These are phyloP conservation scores for Agonum fuliginosum DNA, from an alignment of 2,888 invertebrate genomes.

Conservation along the genomic window DNA sequence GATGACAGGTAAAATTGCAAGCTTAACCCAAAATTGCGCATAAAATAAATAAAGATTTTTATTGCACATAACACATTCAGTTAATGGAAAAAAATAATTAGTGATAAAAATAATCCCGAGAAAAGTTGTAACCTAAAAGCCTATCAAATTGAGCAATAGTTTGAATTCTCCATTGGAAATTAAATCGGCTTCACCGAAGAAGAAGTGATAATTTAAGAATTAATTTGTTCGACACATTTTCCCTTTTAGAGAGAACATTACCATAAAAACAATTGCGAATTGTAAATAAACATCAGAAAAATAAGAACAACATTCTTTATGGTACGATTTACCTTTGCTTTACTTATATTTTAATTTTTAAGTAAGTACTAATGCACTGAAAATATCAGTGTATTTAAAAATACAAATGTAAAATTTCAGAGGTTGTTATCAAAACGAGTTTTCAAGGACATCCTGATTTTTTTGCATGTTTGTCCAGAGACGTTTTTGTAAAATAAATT, in stretches of 20 bases:
- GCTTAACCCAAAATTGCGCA: slow-evolving; percentile 15
- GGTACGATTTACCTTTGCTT: too few relatives aligned
- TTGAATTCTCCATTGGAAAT: not conserved
- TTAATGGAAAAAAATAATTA: slow-evolving; percentile 35
- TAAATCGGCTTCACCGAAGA: not conserved
- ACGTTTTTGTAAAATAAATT: slow-evolving; percentile 38
- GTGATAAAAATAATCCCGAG: slow-evolving; percentile 30
- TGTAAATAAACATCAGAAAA: not conserved
- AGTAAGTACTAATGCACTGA: too few relatives aligned
- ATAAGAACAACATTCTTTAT: too few relatives aligned
- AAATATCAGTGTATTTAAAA: not conserved
- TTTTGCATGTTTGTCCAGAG: slow-evolving; percentile 35
- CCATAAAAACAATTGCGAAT: not conserved
- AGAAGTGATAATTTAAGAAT: not conserved
- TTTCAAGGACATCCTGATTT: slow-evolving; percentile 19
- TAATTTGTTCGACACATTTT: slow-evolving; percentile 17
- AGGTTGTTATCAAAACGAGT: slow-evolving; percentile 35
- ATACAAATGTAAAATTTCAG: slow-evolving; percentile 22
- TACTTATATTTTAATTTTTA: too few relatives aligned
- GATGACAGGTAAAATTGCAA: slow-evolving; percentile 36
- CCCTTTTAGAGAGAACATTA: slow-evolving; percentile 11
- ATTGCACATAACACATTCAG: slow-evolving; percentile 23
- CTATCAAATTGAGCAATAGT: slow-evolving; percentile 18
- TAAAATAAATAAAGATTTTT: slow-evolving; percentile 35
- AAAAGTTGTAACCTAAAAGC: slow-evolving; percentile 30